phyloP scores from a whole-genome alignment of 2,888 invertebrate genomes.

The Lycocerus yunnanus region DNA sequence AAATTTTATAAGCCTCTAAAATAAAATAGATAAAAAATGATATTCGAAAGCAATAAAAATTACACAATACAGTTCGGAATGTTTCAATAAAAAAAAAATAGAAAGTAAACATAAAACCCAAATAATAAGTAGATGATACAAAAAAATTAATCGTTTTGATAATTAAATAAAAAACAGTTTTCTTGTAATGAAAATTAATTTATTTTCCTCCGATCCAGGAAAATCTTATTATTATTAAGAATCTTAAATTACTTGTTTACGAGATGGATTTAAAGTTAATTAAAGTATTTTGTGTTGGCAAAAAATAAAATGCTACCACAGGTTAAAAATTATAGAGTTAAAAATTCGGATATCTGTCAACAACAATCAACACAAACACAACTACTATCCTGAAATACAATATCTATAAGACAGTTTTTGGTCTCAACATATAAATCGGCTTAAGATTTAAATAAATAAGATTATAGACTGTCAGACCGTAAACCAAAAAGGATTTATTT shows the following conservation, averaged over 20 bases:
- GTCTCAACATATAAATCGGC: constrained; percentile 28
- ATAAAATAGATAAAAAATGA: neutral
- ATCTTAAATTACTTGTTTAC: neutral
- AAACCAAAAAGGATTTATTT: constrained; percentile 27
- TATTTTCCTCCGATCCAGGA: neutral
- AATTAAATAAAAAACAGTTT: neutral
- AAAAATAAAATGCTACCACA: constrained; percentile 2
- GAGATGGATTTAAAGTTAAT: neutral
- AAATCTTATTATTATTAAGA: neutral
- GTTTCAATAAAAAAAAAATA: neutral
- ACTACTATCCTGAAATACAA: constrained; percentile 18
- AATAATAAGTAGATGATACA: no score
- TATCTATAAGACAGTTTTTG: constrained; percentile 26
- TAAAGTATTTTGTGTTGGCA: neutral
- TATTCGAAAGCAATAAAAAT: neutral
- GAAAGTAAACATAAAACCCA: neutral
- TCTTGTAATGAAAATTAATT: neutral
- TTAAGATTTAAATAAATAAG: constrained; percentile 31
- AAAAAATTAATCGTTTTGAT: neutral
- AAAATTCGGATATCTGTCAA: constrained; percentile 11
- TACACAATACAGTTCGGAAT: neutral
- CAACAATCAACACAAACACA: constrained; percentile 20
- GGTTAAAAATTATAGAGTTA: constrained; percentile 14
- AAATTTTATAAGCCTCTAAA: neutral
- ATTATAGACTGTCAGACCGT: constrained; percentile 24